Conservation (phyloP, 1,140 invertebrate genomes). For the Drosophila gunungcola region DNA sequence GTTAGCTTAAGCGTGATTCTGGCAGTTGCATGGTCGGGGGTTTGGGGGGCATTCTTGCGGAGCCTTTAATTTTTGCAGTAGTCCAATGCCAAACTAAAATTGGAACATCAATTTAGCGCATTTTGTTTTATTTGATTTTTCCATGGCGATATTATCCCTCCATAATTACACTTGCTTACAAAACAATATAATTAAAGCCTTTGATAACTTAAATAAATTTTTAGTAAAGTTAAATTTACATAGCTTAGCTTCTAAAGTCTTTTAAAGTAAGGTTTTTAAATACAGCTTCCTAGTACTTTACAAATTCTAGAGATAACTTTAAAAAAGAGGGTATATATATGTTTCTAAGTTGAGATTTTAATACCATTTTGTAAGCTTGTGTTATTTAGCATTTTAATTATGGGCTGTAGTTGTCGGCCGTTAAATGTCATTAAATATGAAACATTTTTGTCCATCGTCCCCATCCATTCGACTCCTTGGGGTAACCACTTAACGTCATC, state of each 20-base stretch:
- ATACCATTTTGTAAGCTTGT: neutral
- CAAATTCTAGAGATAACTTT: too few species aligned
- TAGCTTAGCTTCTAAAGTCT: too few species aligned
- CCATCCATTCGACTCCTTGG: neutral
- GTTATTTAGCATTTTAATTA: slow-evolving; percentile 76
- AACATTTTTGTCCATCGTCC: slow-evolving; percentile 40
- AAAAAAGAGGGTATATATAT: too few species aligned
- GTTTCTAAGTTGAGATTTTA: neutral
- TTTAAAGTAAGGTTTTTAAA: too few species aligned
- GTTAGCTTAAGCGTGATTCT: slow-evolving; percentile 80
- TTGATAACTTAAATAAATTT: too few species aligned
- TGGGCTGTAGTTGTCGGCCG: slow-evolving; percentile 39
- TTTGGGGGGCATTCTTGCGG: neutral
- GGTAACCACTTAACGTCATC: neutral
- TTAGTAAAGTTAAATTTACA: too few species aligned
- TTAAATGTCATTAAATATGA: slow-evolving; percentile 78
- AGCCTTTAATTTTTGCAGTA: slow-evolving; percentile 32
- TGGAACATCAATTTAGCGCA: slow-evolving; percentile 31
- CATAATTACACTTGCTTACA: slow-evolving; percentile 1
- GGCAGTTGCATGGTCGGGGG: slow-evolving; percentile 44
- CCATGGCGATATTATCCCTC: slow-evolving; percentile 6
- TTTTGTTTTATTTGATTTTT: slow-evolving; percentile 23
- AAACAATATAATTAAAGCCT: neutral
- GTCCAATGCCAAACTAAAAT: slow-evolving; percentile 33
- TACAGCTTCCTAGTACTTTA: too few species aligned